Evolutionary conservation across 2,888 invertebrate genomes (phyloP).

Genomic region (Hirtodrosophila duncani): DNA sequence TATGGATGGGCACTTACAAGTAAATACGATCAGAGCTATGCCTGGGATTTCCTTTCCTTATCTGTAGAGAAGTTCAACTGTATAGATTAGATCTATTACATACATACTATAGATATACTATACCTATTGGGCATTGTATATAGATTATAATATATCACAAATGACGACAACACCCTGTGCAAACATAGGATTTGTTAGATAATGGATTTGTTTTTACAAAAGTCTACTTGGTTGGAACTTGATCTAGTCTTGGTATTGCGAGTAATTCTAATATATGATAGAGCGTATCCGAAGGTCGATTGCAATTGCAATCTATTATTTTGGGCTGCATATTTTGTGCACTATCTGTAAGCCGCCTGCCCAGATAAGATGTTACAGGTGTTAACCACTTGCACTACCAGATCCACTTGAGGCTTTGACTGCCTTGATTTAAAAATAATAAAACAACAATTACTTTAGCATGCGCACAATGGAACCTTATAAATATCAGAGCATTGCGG

Average conservation of each 20-base stretch:
- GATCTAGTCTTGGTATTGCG: too few relatives aligned
- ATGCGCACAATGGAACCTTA: slow-evolving; percentile 19
- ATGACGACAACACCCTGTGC: too few relatives aligned
- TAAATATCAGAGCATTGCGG: slow-evolving; percentile 40
- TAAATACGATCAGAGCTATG: neutral
- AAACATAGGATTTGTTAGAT: too few relatives aligned
- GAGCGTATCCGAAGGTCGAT: slow-evolving; percentile 19
- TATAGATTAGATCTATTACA: slow-evolving; percentile 19
- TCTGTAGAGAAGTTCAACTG: slow-evolving; percentile 17
- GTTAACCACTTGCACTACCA: slow-evolving; percentile 32
- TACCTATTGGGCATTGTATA: too few relatives aligned
- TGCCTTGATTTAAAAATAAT: slow-evolving; percentile 20
- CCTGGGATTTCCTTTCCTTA: slow-evolving; percentile 16
- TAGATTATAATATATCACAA: too few relatives aligned
- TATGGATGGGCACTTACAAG: slow-evolving; percentile 4
- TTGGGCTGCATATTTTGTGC: too few relatives aligned
- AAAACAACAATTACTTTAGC: slow-evolving; percentile 2
- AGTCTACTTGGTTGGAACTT: too few relatives aligned
- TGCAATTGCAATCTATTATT: too few relatives aligned
- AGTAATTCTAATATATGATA: too few relatives aligned
- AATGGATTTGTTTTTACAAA: too few relatives aligned
- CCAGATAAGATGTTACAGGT: slow-evolving; percentile 45
- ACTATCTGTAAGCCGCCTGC: slow-evolving; percentile 14
- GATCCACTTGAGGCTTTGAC: slow-evolving; percentile 39
- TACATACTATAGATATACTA: too few relatives aligned